phyloP scores from a whole-genome alignment of 2,888 invertebrate species.

The Parapristionchus giblindavisi region DNA sequence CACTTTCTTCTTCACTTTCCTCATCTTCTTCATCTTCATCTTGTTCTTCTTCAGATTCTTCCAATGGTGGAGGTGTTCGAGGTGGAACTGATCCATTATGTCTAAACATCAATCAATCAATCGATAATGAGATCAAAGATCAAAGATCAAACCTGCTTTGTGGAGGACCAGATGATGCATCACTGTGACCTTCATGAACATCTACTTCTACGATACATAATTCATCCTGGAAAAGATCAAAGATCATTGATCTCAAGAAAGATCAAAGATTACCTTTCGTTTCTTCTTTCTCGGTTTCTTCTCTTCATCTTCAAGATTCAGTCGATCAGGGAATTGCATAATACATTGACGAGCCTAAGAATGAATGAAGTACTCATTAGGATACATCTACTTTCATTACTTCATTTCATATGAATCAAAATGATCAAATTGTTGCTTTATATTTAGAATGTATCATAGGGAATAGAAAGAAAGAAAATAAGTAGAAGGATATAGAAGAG shows the following conservation, averaged over 20 bases:
- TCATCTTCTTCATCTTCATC: conserved; percentile 63
- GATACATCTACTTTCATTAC: too few relatives aligned
- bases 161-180: conserved; percentile 1
- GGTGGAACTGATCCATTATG: conserved; percentile 59
- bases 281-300: conserved; percentile 41
- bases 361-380: not conserved
- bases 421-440: too few relatives aligned
- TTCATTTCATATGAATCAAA: too few relatives aligned
- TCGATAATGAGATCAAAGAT: not conserved
- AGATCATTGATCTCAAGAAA: not conserved
- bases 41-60: conserved; percentile 56
- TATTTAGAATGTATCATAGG: too few relatives aligned
- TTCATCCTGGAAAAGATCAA: conserved; percentile 25
- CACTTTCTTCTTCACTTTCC: conserved; percentile 52
- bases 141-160: conserved; percentile 32
- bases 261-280: not conserved
- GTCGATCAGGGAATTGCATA: conserved; percentile 54
- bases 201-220: conserved; percentile 36
- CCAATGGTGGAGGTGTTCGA: conserved; percentile 56
- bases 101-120: conserved; percentile 39
- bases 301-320: conserved; percentile 46
- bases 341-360: conserved; percentile 57
- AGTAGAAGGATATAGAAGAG: conserved; percentile 19
- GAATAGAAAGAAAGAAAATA: not conserved
- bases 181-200: conserved; percentile 3